These are phyloP conservation scores for Apostichopus californicus DNA, from an alignment of 35 echinoderm and acorn worm genomes.

Conservation along the genomic window DNA sequence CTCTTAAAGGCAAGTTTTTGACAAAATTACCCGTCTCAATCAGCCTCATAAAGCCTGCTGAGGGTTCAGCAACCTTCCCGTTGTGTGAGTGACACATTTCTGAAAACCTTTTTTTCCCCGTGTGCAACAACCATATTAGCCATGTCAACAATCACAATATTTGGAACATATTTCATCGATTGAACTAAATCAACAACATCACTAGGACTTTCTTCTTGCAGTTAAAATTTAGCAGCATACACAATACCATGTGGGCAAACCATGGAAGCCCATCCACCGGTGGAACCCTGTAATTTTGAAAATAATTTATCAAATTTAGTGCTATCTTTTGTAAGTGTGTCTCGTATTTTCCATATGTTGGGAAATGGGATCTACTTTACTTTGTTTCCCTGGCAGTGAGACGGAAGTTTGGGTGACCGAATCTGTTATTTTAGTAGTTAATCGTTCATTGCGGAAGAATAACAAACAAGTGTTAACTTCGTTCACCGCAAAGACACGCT, in stretches of 20 bases:
- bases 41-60: background rate
- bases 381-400: too few relatives aligned
- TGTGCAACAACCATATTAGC: constrained; percentile 57
- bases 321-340: background rate
- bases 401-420: too few relatives aligned
- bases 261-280: constrained; percentile 27
- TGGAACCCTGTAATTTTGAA: constrained; percentile 13
- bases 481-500: too few relatives aligned
- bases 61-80: constrained; percentile 28
- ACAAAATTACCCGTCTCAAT: background rate
- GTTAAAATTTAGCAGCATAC: constrained; percentile 28
- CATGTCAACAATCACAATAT: constrained; percentile 61
- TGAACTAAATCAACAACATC: constrained; percentile 44
- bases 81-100: constrained; percentile 52
- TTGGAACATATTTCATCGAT: background rate
- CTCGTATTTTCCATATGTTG: constrained; percentile 16
- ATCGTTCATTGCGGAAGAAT: too few relatives aligned
- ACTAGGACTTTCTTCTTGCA: constrained; percentile 41
- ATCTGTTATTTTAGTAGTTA: too few relatives aligned
- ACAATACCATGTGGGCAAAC: constrained; percentile 52
- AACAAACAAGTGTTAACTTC: too few relatives aligned
- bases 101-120: constrained; percentile 35
- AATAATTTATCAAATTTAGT: constrained; percentile 45
- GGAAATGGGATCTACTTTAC: too few relatives aligned
- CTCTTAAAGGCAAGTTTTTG: background rate